A percentile compares a stretch with the other conserved stretches of the same genome.
These are phyloP conservation scores for Drosophila oshimai DNA, from an alignment of 1,140 invertebrate genomes.

Conservation along the genomic window DNA sequence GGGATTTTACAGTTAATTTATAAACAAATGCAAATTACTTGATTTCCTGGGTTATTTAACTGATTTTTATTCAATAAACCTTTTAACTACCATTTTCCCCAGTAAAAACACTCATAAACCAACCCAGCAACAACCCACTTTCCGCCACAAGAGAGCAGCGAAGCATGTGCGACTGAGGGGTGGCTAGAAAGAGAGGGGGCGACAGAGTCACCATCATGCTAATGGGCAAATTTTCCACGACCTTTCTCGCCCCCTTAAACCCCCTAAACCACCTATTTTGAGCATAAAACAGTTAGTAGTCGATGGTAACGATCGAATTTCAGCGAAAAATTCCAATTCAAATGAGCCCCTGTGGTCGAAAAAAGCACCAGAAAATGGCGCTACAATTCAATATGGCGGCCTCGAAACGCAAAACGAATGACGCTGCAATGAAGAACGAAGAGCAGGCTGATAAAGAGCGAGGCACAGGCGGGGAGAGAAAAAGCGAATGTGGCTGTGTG, in stretches of 20 bases:
- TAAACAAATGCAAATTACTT: too few species aligned
- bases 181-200: neutral
- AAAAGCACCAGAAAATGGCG: conserved; percentile 45
- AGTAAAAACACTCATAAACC: neutral
- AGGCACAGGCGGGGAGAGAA: conserved; percentile 12
- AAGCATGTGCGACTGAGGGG: neutral
- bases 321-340: neutral
- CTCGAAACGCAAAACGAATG: conserved; percentile 41
- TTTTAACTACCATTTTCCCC: too few species aligned
- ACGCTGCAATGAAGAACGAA: conserved; percentile 48
- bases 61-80: too few species aligned
- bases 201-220: neutral
- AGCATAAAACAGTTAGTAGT: conserved; percentile 49
- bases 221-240: conserved; percentile 10
- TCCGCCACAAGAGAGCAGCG: neutral
- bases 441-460: conserved; percentile 50
- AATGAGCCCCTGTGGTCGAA: conserved; percentile 1
- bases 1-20: neutral
- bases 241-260: conserved; percentile 25
- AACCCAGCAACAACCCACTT: neutral
- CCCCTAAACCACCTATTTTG: conserved; percentile 5
- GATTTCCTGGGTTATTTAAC: too few species aligned
- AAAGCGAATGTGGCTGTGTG: conserved; percentile 12
- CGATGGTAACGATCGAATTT: neutral
- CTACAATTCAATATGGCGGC: conserved; percentile 55